A percentile compares a stretch with the other conserved stretches of the same genome.
Evolutionary conservation across 2,888 invertebrate species (phyloP).

Genomic region (Caenorhabditis drosophilae): DNA sequence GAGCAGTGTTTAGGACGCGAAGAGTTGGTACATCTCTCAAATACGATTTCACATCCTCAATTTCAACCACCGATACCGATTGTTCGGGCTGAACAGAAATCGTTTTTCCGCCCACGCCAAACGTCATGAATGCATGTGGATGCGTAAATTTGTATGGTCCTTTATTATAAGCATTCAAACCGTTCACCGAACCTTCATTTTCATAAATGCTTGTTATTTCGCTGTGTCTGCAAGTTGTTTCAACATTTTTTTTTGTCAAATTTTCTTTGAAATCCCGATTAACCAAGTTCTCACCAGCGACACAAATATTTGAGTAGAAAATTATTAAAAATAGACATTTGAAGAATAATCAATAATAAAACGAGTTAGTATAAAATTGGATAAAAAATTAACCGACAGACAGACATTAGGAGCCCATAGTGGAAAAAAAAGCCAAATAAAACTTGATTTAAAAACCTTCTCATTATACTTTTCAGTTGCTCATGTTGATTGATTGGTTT

Average conservation of each 20-base stretch:
- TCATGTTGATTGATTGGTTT: constrained; percentile 8
- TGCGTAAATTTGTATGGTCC: constrained; percentile 37
- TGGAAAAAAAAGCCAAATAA: no score
- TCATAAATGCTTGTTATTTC: constrained; percentile 47
- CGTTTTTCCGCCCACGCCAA: constrained; percentile 38
- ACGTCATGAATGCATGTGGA: constrained; percentile 40
- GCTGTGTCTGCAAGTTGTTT: constrained; percentile 50
- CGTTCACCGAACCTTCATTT: constrained; percentile 24
- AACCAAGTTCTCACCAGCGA: no score
- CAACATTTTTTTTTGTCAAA: no score
- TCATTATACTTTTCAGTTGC: constrained; percentile 27
- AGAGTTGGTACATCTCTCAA: constrained; percentile 28
- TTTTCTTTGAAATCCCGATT: constrained; percentile 2
- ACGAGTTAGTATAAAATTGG: no score
- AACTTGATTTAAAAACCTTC: constrained; percentile 13
- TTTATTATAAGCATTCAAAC: constrained; percentile 29
- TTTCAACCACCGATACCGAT: constrained; percentile 30
- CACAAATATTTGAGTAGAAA: neutral
- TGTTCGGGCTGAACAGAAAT: constrained; percentile 36
- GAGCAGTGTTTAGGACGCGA: constrained; percentile 32
- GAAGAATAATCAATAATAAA: no score
- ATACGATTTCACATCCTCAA: constrained; percentile 36
- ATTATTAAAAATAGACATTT: neutral
- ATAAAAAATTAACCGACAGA: neutral
- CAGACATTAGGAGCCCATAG: no score